Base-by-base conservation (phyloP, 2,888 invertebrate genomes). In the Criorhina ranunculi region DNA sequence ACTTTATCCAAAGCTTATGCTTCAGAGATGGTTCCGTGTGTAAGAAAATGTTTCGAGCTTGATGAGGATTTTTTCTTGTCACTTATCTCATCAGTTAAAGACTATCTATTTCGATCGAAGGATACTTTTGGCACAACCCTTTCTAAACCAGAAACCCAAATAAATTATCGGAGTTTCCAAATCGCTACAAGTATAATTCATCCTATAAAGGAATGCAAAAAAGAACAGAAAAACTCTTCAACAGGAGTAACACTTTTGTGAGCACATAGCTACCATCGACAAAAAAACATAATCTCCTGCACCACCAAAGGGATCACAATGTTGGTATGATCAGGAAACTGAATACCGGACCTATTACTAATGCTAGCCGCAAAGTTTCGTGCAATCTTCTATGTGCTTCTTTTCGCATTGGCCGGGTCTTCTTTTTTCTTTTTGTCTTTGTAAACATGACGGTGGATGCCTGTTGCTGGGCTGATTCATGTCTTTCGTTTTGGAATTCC, bases 291-390 rank as follows among this genome's bases (percentile, higher is more conserved):
- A 51, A 35, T 53, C 51, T 60, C 35, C 11, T 62, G 31, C 12
- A 11, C 62, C 42, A 59, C 49, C 42, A 24, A 42, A 42, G 33
- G 40, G 60, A 60, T 31, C 49, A 57, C 46, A 51, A 44, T 31
- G 17, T 19, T 9, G n/a, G 35, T 33, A 75, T 75, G 44, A 80
- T 51, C 40, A 57, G 59, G 69, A 51, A 64, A 53, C 44, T 66
- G 72, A 64, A 78, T 82, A 44, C 82, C 77, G n/a, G 37, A 78
- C 64, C 77, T 72, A 77, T 77, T 70, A 72, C 70, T 70, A 82
- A 82, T 77, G 35, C 51, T 70, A 59, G 62, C 59, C 70, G 49
- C 59, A 72, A 24, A 8, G 37, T 40, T 77, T 82, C 77, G 59
- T 66, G 59, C 49, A 40, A 53, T 60, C 31, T 49, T 66, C 60